A percentile compares a stretch with the other conserved stretches of the same genome.
phyloP scores from a whole-genome alignment of 2,113 vertebrate genomes.

The Apaloderma vittatum region DNA sequence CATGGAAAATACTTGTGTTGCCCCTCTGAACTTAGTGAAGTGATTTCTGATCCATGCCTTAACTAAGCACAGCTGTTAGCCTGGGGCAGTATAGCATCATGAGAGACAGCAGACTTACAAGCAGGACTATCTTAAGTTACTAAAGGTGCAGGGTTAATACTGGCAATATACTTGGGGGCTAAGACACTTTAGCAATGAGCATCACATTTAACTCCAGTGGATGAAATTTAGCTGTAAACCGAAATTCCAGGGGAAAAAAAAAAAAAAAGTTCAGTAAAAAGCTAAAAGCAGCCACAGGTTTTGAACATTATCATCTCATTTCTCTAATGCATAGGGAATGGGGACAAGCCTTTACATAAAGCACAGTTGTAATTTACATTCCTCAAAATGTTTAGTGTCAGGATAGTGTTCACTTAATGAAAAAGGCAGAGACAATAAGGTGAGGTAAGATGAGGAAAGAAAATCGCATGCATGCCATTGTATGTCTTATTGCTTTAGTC shows the following conservation, averaged over 20 bases:
- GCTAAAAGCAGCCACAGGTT: background rate
- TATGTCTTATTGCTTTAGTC: background rate
- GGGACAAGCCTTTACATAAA: background rate
- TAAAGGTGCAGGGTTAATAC: background rate
- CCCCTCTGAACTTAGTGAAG: background rate
- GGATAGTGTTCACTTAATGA: accelerated
- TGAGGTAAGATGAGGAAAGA: background rate
- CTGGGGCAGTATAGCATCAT: background rate
- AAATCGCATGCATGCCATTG: background rate
- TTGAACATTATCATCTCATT: background rate
- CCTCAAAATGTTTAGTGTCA: background rate
- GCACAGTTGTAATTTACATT: background rate
- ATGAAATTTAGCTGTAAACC: background rate
- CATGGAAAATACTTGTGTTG: background rate
- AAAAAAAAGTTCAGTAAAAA: background rate
- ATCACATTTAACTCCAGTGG: background rate
- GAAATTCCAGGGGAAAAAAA: background rate
- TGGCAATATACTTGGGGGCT: background rate
- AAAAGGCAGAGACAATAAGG: background rate
- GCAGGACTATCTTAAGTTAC: background rate
- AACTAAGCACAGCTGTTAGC: background rate
- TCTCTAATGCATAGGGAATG: background rate
- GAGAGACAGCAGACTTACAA: background rate
- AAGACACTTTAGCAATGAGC: background rate
- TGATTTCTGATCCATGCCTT: background rate